Evolutionary conservation across 35 echinoderm and acorn worm genomes (phyloP).

Genomic region (Nesometra sesokonis): DNA sequence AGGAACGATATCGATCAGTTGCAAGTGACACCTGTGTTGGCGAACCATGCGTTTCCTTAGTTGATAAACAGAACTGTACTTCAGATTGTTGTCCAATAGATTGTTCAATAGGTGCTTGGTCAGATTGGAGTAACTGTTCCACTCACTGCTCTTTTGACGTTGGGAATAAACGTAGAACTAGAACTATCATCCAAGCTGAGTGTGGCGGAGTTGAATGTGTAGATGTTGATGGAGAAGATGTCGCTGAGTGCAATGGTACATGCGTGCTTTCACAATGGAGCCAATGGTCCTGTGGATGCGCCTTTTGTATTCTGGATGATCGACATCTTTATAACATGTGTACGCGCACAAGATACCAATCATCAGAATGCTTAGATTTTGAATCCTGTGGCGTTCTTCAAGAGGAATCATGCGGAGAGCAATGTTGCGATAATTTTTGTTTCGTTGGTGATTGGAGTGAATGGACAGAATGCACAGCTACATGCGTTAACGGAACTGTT

Average conservation of each 20-base stretch:
- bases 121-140: not conserved
- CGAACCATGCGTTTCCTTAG: not conserved
- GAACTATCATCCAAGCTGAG: not conserved
- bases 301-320: not conserved
- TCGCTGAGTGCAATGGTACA: not conserved
- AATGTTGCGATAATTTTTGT: not conserved
- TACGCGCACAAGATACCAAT: not conserved
- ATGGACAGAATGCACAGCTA: not conserved
- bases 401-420: not conserved
- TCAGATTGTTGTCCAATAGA: not conserved
- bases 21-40: not conserved
- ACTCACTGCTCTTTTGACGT: not conserved
- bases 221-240: not conserved
- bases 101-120: not conserved
- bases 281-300: not conserved
- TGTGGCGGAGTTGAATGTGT: not conserved
- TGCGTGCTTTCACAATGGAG: not conserved
- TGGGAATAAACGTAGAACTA: not conserved
- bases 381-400: not conserved
- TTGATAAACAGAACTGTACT: not conserved
- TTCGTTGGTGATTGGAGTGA: not conserved
- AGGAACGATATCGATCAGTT: not conserved
- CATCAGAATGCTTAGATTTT: not conserved
- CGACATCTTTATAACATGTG: not conserved
- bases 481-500: not conserved